Percentiles rank a stretch among this genome's conserved stretches.
phyloP scores from a whole-genome alignment of 2,888 invertebrate genomes.

The Seira ritae region DNA sequence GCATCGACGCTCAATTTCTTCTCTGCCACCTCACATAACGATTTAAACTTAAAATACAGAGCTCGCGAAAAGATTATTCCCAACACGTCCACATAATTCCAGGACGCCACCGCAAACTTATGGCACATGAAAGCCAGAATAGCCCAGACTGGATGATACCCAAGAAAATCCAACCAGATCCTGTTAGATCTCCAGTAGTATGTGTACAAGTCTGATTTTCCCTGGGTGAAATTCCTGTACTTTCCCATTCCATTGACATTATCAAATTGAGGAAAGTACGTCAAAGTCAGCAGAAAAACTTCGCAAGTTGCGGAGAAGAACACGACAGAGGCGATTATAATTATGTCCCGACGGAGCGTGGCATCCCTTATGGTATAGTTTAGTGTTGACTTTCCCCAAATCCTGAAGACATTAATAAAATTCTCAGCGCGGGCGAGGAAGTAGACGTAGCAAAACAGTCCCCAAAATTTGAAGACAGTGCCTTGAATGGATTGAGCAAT shows the following conservation, averaged over 20 bases:
- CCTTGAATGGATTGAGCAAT: slow-evolving; percentile 41
- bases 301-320: slow-evolving; percentile 1
- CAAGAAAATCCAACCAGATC: slow-evolving; percentile 40
- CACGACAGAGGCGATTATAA: slow-evolving; percentile 18
- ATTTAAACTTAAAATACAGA: slow-evolving; percentile 56
- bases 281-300: slow-evolving; percentile 14
- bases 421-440: slow-evolving; percentile 20
- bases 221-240: neutral
- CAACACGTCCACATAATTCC: slow-evolving; percentile 51
- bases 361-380: slow-evolving; percentile 24
- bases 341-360: slow-evolving; percentile 35
- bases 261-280: slow-evolving; percentile 46
- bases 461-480: slow-evolving; percentile 30
- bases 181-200: slow-evolving; percentile 52
- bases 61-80: slow-evolving; percentile 51
- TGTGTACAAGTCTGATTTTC: slow-evolving; percentile 23
- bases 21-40: slow-evolving; percentile 32
- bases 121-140: slow-evolving; percentile 34
- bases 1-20: neutral
- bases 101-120: slow-evolving; percentile 30
- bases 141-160: slow-evolving; percentile 33
- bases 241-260: slow-evolving; percentile 9
- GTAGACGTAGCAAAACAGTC: slow-evolving; percentile 38
- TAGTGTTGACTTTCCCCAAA: slow-evolving; percentile 28
- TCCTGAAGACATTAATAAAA: slow-evolving; percentile 46